Evolutionary conservation across 2,888 invertebrate species (phyloP).

Genomic region (Trichogramma dendrolimi): DNA sequence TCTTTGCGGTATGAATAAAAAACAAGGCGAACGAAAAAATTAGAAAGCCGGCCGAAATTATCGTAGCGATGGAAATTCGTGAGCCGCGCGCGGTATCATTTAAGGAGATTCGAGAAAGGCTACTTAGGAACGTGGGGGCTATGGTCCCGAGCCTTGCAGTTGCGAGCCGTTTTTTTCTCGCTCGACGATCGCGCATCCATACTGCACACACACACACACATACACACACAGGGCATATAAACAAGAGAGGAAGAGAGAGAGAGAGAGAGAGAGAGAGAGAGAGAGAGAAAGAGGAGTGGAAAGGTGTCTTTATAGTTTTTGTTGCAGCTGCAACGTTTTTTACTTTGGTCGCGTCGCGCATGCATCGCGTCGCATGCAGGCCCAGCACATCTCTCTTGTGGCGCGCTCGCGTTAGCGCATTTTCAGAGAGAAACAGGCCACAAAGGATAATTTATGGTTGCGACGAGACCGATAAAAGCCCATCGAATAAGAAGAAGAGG

Average conservation of each 20-base stretch:
- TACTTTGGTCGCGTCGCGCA: no score
- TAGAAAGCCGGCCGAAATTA: no score
- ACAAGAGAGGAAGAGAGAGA: background rate
- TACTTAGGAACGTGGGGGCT: no score
- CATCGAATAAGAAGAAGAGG: conserved; percentile 6
- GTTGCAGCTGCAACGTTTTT: no score
- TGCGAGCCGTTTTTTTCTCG: no score
- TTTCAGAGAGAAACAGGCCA: conserved; percentile 11
- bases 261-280: background rate
- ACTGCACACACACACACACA: background rate
- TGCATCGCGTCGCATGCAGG: background rate
- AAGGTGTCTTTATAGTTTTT: conserved; percentile 8
- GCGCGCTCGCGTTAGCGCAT: conserved; percentile 16
- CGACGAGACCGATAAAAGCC: background rate
- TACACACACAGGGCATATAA: background rate
- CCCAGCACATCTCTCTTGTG: background rate
- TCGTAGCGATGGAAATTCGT: no score
- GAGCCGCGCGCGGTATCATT: no score
- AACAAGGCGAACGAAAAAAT: no score
- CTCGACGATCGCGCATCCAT: no score
- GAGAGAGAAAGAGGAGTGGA: background rate
- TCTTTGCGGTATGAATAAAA: no score
- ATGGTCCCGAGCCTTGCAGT: no score
- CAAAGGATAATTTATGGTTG: conserved; percentile 21
- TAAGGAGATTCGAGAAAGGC: no score